These are phyloP conservation scores for Pristis pectinata DNA, from an alignment of 2,797 vertebrate species.

Conservation along the genomic window DNA sequence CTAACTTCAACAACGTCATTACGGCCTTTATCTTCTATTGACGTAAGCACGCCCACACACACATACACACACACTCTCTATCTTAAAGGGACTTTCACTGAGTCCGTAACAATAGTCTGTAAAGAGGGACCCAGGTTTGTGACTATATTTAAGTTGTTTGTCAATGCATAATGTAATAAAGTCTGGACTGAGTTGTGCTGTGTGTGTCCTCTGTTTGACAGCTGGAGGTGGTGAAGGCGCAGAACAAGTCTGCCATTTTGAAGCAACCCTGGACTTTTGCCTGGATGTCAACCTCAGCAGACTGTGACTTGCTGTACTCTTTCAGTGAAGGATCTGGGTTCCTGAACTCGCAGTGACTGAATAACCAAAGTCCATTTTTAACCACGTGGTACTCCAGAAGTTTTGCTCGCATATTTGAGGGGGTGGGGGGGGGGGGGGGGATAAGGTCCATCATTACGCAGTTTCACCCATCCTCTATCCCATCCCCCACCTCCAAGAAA, in stretches of 20 bases:
- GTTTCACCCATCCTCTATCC: background rate
- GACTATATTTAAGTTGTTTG: background rate
- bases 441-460: background rate
- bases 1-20: no score
- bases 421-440: no score
- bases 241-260: background rate
- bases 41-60: no score
- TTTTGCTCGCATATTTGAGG: background rate
- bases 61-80: no score
- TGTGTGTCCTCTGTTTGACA: background rate
- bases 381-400: background rate
- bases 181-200: background rate
- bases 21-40: no score
- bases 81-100: no score
- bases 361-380: background rate
- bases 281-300: background rate
- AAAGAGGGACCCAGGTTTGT: background rate
- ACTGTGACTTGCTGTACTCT: background rate
- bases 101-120: no score
- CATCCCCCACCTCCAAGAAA: background rate
- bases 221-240: background rate
- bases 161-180: background rate
- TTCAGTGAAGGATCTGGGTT: background rate
- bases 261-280: background rate
- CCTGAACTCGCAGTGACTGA: background rate